Evolutionary conservation across 2,888 invertebrate species (phyloP).

Genomic region (Caenorhabditis drosophilae): DNA sequence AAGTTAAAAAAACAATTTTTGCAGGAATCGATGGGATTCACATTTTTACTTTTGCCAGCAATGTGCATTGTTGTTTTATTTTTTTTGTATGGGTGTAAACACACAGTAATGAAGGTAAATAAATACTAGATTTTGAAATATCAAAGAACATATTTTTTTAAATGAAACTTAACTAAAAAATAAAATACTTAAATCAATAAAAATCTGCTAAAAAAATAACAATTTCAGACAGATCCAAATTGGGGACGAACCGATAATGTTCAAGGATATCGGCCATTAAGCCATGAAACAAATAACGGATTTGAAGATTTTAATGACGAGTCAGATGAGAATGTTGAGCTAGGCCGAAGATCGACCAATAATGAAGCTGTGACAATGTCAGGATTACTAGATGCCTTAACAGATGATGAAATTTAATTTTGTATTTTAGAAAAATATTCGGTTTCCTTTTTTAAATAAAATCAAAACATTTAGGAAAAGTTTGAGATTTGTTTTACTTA

Average conservation of each 20-base stretch:
- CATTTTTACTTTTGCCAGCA: constrained; percentile 46
- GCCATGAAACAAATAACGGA: constrained; percentile 24
- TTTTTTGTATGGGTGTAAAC: constrained; percentile 46
- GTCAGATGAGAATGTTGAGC: constrained; percentile 13
- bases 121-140: background rate
- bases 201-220: background rate
- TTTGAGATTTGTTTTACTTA: too few relatives aligned
- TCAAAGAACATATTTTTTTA: background rate
- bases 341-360: constrained; percentile 1
- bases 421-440: too few relatives aligned
- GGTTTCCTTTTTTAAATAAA: too few relatives aligned
- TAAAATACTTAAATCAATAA: background rate
- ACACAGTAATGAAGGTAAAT: constrained; percentile 39
- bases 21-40: constrained; percentile 48
- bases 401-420: constrained; percentile 32
- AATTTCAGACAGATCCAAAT: constrained; percentile 20
- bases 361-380: constrained; percentile 30
- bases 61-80: constrained; percentile 46
- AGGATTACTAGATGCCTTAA: constrained; percentile 29
- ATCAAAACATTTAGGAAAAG: too few relatives aligned
- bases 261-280: constrained; percentile 37
- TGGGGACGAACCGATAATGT: constrained; percentile 34
- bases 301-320: constrained; percentile 30
- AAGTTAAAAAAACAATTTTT: constrained; percentile 1
- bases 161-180: background rate